Conservation (phyloP, 2,888 invertebrate genomes). For the Matsumyia berberina region DNA sequence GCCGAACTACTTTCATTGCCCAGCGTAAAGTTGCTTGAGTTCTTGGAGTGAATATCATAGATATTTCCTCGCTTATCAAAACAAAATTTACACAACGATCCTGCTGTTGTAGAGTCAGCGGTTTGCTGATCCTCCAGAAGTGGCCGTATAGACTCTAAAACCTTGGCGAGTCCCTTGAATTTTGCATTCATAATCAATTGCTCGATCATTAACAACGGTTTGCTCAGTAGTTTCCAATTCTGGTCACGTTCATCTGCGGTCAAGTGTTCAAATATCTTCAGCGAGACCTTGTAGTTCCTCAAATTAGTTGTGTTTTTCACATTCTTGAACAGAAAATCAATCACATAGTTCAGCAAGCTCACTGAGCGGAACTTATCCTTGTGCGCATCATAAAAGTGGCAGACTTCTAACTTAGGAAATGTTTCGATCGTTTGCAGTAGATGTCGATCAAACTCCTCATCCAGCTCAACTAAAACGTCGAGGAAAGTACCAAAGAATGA, state of each 20-base stretch:
- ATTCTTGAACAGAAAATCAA: conserved; percentile 86
- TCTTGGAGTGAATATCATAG: conserved; percentile 80
- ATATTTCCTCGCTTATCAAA: conserved; percentile 82
- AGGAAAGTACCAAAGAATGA: conserved; percentile 82
- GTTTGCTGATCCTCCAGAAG: conserved; percentile 72
- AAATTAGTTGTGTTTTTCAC: conserved; percentile 81
- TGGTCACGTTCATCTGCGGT: conserved; percentile 86
- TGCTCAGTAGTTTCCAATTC: conserved; percentile 88
- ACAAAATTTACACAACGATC: conserved; percentile 80
- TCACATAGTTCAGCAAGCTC: conserved; percentile 87
- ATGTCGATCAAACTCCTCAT: conserved; percentile 81
- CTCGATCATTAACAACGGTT: conserved; percentile 92
- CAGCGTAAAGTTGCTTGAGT: conserved; percentile 50
- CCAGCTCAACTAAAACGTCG: conserved; percentile 79
- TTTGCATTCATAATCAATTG: conserved; percentile 94
- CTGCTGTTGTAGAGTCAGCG: conserved; percentile 3
- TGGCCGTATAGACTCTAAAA: conserved; percentile 87
- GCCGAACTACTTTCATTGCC: conserved; percentile 78
- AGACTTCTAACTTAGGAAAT: conserved; percentile 86
- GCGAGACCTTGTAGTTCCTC: conserved; percentile 87
- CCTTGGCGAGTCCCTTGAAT: conserved; percentile 87
- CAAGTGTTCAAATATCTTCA: conserved; percentile 88
- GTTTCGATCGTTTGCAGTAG: conserved; percentile 86
- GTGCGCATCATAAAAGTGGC: conserved; percentile 87
- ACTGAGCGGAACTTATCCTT: conserved; percentile 88